Percentiles rank a stretch among this genome's conserved stretches.
Conservation (phyloP, 2,888 invertebrate genomes). For the Drosophila hamatofila region DNA sequence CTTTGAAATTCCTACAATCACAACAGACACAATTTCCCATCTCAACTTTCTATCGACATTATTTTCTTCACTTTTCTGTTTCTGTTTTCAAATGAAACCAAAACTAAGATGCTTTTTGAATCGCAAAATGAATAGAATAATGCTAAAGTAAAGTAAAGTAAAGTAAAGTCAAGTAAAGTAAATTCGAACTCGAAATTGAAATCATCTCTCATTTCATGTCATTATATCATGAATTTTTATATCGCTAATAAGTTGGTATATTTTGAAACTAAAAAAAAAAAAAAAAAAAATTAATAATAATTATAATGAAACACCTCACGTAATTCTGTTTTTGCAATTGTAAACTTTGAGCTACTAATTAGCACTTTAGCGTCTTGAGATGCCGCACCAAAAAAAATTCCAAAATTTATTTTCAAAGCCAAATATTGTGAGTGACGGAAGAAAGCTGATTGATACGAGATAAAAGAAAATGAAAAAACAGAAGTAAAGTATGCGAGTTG, state of each 20-base stretch:
- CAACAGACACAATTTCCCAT: slow-evolving; percentile 40
- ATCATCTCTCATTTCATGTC: slow-evolving; percentile 81
- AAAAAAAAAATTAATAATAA: background rate
- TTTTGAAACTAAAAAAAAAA: slow-evolving; percentile 54
- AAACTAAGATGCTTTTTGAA: slow-evolving; percentile 86
- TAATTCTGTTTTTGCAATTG: slow-evolving; percentile 67
- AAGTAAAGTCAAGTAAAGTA: slow-evolving; percentile 31
- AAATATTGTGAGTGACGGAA: slow-evolving; percentile 76
- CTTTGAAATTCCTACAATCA: slow-evolving; percentile 36
- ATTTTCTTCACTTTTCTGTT: slow-evolving; percentile 30
- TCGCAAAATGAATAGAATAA: slow-evolving; percentile 77
- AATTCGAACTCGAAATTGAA: slow-evolving; percentile 60
- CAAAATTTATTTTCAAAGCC: slow-evolving; percentile 39
- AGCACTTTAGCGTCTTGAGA: slow-evolving; percentile 76
- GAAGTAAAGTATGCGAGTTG: slow-evolving; percentile 83
- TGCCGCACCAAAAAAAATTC: slow-evolving; percentile 71
- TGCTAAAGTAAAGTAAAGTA: slow-evolving; percentile 46
- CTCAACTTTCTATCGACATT: slow-evolving; percentile 46
- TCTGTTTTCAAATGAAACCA: slow-evolving; percentile 41
- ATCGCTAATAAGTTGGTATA: slow-evolving; percentile 75
- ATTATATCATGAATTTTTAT: slow-evolving; percentile 59
- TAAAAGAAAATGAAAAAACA: slow-evolving; percentile 58
- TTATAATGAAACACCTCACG: slow-evolving; percentile 53
- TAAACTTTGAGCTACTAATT: slow-evolving; percentile 77
- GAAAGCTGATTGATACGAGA: slow-evolving; percentile 58